Base-by-base conservation (phyloP, 2,888 invertebrate species). In the Harpalus rufipes region DNA sequence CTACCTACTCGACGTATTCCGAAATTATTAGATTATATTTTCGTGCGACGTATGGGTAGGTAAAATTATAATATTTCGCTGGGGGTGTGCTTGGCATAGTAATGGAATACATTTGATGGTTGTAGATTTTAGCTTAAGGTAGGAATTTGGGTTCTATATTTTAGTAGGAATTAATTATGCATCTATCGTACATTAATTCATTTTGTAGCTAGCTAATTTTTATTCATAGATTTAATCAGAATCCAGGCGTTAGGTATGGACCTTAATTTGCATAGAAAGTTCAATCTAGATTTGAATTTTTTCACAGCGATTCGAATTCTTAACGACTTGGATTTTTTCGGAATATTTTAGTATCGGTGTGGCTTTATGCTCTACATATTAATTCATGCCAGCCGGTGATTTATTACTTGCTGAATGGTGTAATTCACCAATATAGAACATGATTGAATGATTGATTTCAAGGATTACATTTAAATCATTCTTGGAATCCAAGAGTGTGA, bases 11-110 rank as follows among this genome's bases (percentile, higher is more conserved):
- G 6, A 51, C 16, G 0, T 39, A 51, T 18, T 39, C 32, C 58
- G 39, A 61, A 59, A 84, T 84, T 84, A 76, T 78, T 78, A 61
- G 78, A 84, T 84, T 84, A 76, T 76, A 84, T 84, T 65, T 78
- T 63, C 78, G 5, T 61, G 10, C 56, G 72, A 6, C 18, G 18
- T 21, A 18, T 18, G 41, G 72, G 72, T 12, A 10, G 3, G 5
- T 32, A 65, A 51, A 63, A 41, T 58, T 32, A 51, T 51, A 51
- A 51, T 51, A 51, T 51, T 51, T 51, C 63, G 16, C 12, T 25
- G 21, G 86, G 85, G 87, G 88, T 86, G 88, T 86, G 86, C 87
- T 85, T 68, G 82, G 86, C 32, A n/a, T 7, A 32, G 39, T n/a
- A 39, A 39, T 68, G 68, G 68, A 68, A 68, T 68, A 68, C 41